Base-by-base conservation (phyloP, 2,797 vertebrate genomes). In the Spheniscus humboldti region DNA sequence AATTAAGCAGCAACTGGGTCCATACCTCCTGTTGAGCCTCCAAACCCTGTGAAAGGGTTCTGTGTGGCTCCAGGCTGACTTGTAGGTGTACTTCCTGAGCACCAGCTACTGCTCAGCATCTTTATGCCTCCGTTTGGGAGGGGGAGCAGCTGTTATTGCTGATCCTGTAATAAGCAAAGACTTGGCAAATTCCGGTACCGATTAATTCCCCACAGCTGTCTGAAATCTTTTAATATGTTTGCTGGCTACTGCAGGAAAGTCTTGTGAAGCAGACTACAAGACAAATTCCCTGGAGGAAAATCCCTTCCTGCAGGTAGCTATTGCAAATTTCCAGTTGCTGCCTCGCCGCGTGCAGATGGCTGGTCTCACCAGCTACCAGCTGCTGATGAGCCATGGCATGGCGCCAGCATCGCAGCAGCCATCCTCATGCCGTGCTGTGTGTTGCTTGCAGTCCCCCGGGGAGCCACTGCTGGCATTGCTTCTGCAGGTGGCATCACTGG, bases 371-470 rank as follows among this genome's bases (percentile, higher is more conserved):
- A 45, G 64, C 52, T n/a, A 7, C 53, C 1, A 3, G n/a, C 63
- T 4, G 14, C 78, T 25, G 30, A 10, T 28, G 43, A 77, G 56
- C 69, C 5, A 0, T 12, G 0, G 56, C 22, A 4, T 1, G 3
- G 6, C 13, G 18, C 62, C 45, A 56, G 78, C n/a, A 5, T 11
- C 2, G 1, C 30, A 47, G 50, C 35, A 75, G 57, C 71, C 0
- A 0, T 55, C 78, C 78, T 71, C 23, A 16, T 0, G 1, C 39
- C 0, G 0, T 7, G 0, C 53, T 63, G 28, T 19, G 33, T 43
- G 66, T 75, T 69, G 47, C 52, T 41, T 1, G 0, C 59, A 52
- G 66, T 11, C 7, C 37, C 39, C 55, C 1, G 2, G 35, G 45
- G 13, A 86, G 2, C 13, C 41, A 13, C n/a, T 23, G 6, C 47